phyloP scores from a whole-genome alignment of 2,113 vertebrate species.

The Dunckerocampus dactyliophorus region DNA sequence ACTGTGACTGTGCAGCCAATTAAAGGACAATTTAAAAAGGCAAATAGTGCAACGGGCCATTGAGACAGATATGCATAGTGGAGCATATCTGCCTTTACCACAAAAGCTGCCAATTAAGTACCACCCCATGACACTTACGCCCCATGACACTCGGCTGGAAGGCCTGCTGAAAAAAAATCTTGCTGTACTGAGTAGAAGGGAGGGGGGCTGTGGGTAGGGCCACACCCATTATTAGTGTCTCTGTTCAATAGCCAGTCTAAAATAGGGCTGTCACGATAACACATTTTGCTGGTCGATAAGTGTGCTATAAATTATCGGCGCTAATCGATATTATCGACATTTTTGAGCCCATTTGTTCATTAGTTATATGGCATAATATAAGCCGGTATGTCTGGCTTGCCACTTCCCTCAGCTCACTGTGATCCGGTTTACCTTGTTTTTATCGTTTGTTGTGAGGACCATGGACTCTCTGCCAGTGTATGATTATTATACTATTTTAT shows the following conservation, averaged over 20 bases:
- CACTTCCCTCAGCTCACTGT: too few species aligned
- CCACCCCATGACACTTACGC: constrained; percentile 59
- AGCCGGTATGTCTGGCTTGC: too few species aligned
- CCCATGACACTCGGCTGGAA: constrained; percentile 45
- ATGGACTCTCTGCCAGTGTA: too few species aligned
- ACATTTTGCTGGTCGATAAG: too few species aligned
- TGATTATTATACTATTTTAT: too few species aligned
- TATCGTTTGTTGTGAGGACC: too few species aligned
- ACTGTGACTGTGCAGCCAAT: constrained; percentile 71
- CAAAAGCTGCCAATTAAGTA: constrained; percentile 65
- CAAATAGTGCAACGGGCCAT: constrained; percentile 50
- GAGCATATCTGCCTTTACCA: constrained; percentile 62
- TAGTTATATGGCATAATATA: too few species aligned
- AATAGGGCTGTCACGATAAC: too few species aligned
- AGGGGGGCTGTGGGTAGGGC: constrained; percentile 7
- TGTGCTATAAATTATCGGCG: too few species aligned
- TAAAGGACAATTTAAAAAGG: constrained; percentile 56
- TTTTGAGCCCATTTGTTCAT: too few species aligned
- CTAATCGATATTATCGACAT: too few species aligned
- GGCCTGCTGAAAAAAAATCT: constrained; percentile 43
- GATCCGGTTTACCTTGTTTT: too few species aligned
- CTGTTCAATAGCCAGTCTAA: background rate
- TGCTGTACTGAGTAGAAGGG: constrained; percentile 17
- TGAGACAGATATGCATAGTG: constrained; percentile 63
- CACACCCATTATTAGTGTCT: constrained; percentile 21